Base-by-base conservation (phyloP, 2,888 invertebrate genomes). In the Strigamia maritima region DNA sequence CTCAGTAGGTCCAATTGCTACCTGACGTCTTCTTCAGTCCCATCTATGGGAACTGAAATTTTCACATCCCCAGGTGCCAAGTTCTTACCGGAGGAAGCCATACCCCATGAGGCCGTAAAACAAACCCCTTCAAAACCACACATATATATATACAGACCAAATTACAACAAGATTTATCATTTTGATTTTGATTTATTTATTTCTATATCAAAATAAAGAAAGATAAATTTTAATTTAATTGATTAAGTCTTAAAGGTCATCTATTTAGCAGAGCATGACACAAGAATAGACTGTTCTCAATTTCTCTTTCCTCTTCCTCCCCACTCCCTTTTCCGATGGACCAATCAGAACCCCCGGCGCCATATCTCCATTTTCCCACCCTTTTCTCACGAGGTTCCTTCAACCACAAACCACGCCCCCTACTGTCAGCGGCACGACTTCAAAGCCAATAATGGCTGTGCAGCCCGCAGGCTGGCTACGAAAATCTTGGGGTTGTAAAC, bases 401-500 rank as follows among this genome's bases (percentile, higher is more conserved):
- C 70, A 70, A 70, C 70, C 70, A 70, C 70, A 70, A 70, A 70
- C 70, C 70, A 70, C 70, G 70, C 70, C 70, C 70, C 70, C 70
- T 70, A 70, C 70, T 70, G 70, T 70, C 70, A 70, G 70, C 70
- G 70, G 70, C 70, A 28, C 6, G 70, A 70, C 26, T 70, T 70
- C 70, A 70, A 70, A 70, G 70, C 70, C 70, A 70, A 70, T 70
- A 70, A 28, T 70, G 70, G 70, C 70, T n/a, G 70, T 24, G 26
- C 70, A 28, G 70, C 70, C 60, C 54, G 26, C 70, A 70, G 28
- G 70, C 70, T 28, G 19, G 19, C 35, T 54, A 54, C 19, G 16
- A 70, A 70, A 28, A 70, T 70, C 70, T 70, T 26, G 28, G 54
- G 70, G 70, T 70, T 70, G 70, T 70, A 70, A 70, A 70, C 70